Evolutionary conservation across 2,797 vertebrate genomes (phyloP), one percentile per base, ranked within the genome.

Genomic region (Ctenopoma kingsleyae): DNA sequence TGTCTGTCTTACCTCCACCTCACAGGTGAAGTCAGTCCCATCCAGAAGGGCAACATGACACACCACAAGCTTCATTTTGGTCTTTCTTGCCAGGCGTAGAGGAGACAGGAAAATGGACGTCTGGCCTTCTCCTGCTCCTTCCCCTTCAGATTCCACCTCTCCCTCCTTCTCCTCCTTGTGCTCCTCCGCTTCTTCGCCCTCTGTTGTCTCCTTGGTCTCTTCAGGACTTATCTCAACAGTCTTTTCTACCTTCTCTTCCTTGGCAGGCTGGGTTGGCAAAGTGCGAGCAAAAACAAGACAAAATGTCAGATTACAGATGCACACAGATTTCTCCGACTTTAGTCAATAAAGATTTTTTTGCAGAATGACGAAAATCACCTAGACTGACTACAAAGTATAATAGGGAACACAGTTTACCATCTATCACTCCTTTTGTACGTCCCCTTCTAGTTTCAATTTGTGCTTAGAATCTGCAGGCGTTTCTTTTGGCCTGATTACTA

Each of bases 41-140:
- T 99, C 98, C 69, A 99, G 91, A 53, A 99, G 94, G 56, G 86
- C 87, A 71, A 99, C 96, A 57, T 95, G 96, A 90, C 97, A 98
- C 70, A 93, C 94, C 67, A 97, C 94, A 65, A 95, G 93, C 92
- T 97, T 98, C 90, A 95, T 94, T 93, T 90, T 93, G 56, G 44
- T 76, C 78, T 96, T 99, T 92, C 96, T 97, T 76, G 94, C 87
- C 73, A 95, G 82, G 79, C 96, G 97, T 61, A 94, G 94, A 53
- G 93, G 89, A 56, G 93, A 83, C 60, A 85, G 92, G 54, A 91
- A 90, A 80, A 91, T 87, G 36, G 95, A 95, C 90, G 94, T 46
- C 90, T 94, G 86, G 89, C 81, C 86, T 70, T 81, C 87, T 78
- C 59, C 91, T 64, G 73, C 87, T 40, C 35, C 35, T 36, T 32